Evolutionary conservation across 2,113 vertebrate species (phyloP).

Genomic region (Monopterus albus): DNA sequence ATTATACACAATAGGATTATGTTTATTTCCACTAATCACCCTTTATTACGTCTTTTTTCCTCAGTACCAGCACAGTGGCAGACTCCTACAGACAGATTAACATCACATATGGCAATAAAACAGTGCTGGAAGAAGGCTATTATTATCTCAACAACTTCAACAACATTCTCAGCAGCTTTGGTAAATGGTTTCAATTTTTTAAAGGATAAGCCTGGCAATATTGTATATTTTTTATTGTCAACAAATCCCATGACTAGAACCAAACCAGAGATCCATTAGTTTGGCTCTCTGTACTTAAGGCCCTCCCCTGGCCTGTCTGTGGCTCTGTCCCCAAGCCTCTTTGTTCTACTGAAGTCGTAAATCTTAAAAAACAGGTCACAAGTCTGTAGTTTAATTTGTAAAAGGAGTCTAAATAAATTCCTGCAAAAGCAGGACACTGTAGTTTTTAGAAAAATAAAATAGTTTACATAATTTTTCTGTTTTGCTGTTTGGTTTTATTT

Average conservation of each 20-base stretch:
- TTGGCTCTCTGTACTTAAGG: neutral
- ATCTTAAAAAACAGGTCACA: neutral
- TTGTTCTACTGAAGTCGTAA: neutral
- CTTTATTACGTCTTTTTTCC: neutral
- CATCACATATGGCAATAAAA: slow-evolving; percentile 88
- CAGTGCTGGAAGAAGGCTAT: slow-evolving; percentile 90
- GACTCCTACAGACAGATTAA: slow-evolving; percentile 91
- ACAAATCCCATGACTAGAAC: neutral
- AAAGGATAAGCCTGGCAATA: neutral
- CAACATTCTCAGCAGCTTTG: slow-evolving; percentile 97
- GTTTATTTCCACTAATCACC: neutral
- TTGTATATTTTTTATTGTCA: neutral
- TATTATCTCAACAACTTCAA: slow-evolving; percentile 99
- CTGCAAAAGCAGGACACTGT: neutral
- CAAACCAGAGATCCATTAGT: neutral
- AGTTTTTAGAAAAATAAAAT: no score
- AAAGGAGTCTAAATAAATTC: neutral
- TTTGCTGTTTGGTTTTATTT: neutral
- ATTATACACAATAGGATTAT: neutral
- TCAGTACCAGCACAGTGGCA: slow-evolving; percentile 92
- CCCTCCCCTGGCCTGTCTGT: neutral
- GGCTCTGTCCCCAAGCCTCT: neutral
- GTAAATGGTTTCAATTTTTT: slow-evolving; percentile 72
- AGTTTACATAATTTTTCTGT: no score
- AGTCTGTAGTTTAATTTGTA: no score